Evolutionary conservation across 2,888 invertebrate genomes (phyloP).

Genomic region (Branchipolynoe longqiensis): DNA sequence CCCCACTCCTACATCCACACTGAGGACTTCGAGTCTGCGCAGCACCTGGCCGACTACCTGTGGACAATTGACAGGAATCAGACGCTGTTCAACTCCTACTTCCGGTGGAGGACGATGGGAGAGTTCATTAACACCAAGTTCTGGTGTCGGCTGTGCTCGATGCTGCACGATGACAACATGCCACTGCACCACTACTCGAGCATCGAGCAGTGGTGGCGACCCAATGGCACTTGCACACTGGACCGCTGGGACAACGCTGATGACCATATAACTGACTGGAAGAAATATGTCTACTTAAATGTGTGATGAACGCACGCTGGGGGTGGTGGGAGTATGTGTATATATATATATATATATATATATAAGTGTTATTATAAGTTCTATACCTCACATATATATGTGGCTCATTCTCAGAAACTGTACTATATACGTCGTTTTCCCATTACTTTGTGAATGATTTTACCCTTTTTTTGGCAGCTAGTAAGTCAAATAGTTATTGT

Average conservation of each 20-base stretch:
- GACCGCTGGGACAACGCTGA: slow-evolving; percentile 22
- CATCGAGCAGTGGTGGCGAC: slow-evolving; percentile 65
- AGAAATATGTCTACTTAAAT: slow-evolving; percentile 45
- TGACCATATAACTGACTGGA: slow-evolving; percentile 54
- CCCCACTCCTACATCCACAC: slow-evolving; percentile 96
- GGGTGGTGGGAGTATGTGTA: too few species aligned
- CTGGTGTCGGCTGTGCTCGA: slow-evolving; percentile 93
- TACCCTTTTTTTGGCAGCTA: too few species aligned
- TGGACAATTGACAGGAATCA: slow-evolving; percentile 93
- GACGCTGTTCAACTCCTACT: slow-evolving; percentile 95
- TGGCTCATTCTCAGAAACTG: too few species aligned
- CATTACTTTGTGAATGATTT: too few species aligned
- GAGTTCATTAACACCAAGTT: slow-evolving; percentile 97
- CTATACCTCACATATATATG: too few species aligned
- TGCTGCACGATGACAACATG: slow-evolving; percentile 70
- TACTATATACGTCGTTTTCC: too few species aligned
- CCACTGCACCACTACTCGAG: slow-evolving; percentile 56
- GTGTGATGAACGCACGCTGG: too few species aligned
- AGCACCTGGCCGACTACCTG: slow-evolving; percentile 93
- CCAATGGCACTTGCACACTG: slow-evolving; percentile 59
- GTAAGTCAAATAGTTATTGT: too few species aligned
- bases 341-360: slow-evolving; percentile 20
- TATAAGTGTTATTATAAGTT: too few species aligned
- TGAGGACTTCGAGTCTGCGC: slow-evolving; percentile 94
- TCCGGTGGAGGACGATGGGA: slow-evolving; percentile 96